Base-by-base conservation (phyloP, 2,888 invertebrate species). In the Lampropteryx suffumata region DNA sequence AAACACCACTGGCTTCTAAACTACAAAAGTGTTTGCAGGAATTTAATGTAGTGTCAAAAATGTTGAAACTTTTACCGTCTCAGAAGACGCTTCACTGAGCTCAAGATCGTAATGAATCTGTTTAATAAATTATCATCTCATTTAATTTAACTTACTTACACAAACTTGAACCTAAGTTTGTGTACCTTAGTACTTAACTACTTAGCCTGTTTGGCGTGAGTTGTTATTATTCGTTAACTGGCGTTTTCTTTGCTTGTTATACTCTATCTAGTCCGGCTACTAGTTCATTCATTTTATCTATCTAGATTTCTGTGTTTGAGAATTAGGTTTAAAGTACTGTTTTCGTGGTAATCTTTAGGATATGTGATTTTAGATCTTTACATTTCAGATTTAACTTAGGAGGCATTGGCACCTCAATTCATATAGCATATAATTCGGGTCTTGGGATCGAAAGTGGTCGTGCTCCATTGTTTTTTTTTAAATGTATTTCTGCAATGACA, bases 61-160 rank as follows among this genome's bases (percentile, higher is more conserved):
- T 53, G 59, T 55, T 44, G 36, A 47, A 62, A 61, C 59, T 64
- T 62, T 59, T 54, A 59, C 56, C 52, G 55, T 58, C 59, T 49
- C 33, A 33, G 45, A 56, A 53, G 56, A 51, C 52, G 53, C 52
- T 55, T 35, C 45, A 44, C 50, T 41, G 56, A 55, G 54, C 55
- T 40, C 51, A 50, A 54, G 59, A 57, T 50, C 46, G 53, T 47
- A 59, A 61, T 60, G 58, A 60, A 62, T 60, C 50, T 55, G 54
- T 52, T 62, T 39, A 59, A 61, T 61, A 62, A 62, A 60, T 62
- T 60, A 60, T 39, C 62, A 62, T 62, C 48, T 57, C 52, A 60
- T 60, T 62, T 56, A 53, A 50, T 59, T 59, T 53, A 43, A 53
- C 47, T 53, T 30, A 35, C 50, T 50, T 41, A 44, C 48, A 26